Evolutionary conservation across 2,888 invertebrate species (phyloP).

Genomic region (Rugalucina vietnamica): DNA sequence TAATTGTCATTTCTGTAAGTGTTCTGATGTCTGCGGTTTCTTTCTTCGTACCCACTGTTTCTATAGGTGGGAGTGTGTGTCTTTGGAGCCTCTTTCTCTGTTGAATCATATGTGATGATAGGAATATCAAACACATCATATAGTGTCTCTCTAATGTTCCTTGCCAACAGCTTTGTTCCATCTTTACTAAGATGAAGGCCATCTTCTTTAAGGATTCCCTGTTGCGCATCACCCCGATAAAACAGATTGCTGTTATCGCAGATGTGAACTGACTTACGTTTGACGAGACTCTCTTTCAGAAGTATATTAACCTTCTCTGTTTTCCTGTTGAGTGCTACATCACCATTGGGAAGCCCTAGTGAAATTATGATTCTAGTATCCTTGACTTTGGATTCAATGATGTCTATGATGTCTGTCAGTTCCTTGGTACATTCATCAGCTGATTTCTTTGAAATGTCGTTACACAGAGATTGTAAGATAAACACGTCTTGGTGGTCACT

Average conservation of each 20-base stretch:
- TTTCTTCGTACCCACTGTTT: not conserved
- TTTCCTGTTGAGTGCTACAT: not conserved
- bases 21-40: not conserved
- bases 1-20: not conserved
- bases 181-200: not conserved
- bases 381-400: not conserved
- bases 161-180: not conserved
- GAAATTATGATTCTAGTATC: not conserved
- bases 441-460: not conserved
- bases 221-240: not conserved
- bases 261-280: not conserved
- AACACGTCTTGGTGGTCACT: not conserved
- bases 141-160: not conserved
- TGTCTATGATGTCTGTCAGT: not conserved
- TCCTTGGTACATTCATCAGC: not conserved
- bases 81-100: not conserved
- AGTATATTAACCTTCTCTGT: not conserved
- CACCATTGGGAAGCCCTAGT: not conserved
- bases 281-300: not conserved
- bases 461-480: not conserved
- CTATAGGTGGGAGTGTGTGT: not conserved
- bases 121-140: not conserved
- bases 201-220: not conserved
- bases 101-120: not conserved
- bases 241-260: conserved; percentile 2